Conservation (phyloP, 2,113 vertebrate genomes). For the Tauraco erythrolophus region DNA sequence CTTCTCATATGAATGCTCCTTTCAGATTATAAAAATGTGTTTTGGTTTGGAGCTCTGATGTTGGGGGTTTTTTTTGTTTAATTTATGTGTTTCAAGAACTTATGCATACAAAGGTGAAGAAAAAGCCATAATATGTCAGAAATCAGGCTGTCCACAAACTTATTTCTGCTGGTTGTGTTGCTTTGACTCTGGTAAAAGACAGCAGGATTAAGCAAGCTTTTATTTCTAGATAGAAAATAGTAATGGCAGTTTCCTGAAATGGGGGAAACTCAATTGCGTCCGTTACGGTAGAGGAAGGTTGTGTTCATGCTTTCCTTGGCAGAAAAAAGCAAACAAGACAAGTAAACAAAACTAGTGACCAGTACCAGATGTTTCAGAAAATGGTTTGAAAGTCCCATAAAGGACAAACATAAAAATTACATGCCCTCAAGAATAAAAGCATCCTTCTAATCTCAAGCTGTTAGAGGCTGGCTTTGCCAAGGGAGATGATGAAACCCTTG, state of each 20-base stretch:
- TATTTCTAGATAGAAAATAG: background rate
- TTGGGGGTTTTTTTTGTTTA: background rate
- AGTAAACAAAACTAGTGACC: background rate
- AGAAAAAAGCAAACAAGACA: background rate
- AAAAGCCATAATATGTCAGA: background rate
- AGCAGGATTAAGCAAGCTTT: background rate
- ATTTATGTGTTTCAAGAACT: background rate
- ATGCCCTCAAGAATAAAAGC: background rate
- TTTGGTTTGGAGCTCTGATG: background rate
- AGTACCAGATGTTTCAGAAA: background rate
- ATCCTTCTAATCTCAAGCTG: background rate
- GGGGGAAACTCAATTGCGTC: background rate
- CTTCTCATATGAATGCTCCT: background rate
- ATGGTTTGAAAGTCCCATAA: background rate
- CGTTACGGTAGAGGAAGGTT: background rate
- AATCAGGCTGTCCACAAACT: background rate
- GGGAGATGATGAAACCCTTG: background rate
- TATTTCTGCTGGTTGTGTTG: background rate
- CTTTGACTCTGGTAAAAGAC: background rate
- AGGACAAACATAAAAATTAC: background rate
- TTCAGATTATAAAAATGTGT: background rate
- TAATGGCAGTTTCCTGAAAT: background rate
- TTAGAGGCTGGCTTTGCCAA: background rate
- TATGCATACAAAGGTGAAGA: background rate
- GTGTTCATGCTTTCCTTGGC: background rate